Base-by-base conservation (phyloP, 2,113 vertebrate species). In the Hepsetus odoe region DNA sequence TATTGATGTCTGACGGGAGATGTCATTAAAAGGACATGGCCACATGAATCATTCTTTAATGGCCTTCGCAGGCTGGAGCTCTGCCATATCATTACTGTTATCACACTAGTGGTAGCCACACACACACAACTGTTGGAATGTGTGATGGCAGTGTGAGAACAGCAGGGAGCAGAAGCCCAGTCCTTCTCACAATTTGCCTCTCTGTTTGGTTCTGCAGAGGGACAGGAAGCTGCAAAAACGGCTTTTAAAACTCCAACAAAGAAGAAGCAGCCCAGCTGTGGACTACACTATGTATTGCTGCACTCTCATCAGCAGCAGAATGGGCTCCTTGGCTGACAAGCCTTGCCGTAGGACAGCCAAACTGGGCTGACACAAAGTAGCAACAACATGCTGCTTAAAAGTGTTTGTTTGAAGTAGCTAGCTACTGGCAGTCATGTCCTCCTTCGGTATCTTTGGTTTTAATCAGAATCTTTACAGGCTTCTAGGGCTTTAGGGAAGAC, bases 1-100 rank as follows among this genome's bases (percentile, higher is more conserved):
- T 86, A 85, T 82, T 80, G 84, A 87, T 85, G 86, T 81, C 69
- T 84, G 83, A 82, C 86, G 76, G 76, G 74, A 81, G 79, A 56
- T 81, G 79, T 77, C 72, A 80, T 87, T 83, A 86, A 82, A 79
- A 80, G 79, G 81, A 83, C 83, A 85, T 67, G 83, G 73, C 40
- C 51, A 79, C 80, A 84, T 82, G 70, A 83, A 86, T 82, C 83
- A 81, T 67, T 74, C 56, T 69, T 81, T 80, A 84, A 87, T 80
- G 82, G 84, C 77, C 74, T 83, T 69, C 75, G 62, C 40, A 14
- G 30, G 46, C 64, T 86, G 78, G 76, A 83, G 74, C 56, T 3
- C 72, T 35, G 81, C 81, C 84, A 85, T 82, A 83, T 84, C 82
- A 85, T 87, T 84, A 85, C 80, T 75, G 67, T 82, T 83, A 85